Base-by-base conservation (phyloP, 2,888 invertebrate genomes). In the Leptinotarsa juncta region DNA sequence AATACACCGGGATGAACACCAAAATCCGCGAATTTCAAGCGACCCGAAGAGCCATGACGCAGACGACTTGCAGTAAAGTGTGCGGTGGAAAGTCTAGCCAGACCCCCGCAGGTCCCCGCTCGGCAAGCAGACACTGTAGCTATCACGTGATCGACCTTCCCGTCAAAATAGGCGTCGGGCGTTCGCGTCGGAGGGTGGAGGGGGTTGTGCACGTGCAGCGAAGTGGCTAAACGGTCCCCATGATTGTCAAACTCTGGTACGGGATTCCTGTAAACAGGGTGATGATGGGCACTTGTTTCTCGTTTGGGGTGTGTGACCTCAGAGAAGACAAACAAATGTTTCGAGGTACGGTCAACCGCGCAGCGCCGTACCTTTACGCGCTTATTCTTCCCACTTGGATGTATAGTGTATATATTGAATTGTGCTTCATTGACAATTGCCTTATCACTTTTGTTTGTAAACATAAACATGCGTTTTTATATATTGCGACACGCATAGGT, bases 71-170 rank as follows among this genome's bases (percentile, higher is more conserved):
- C 65, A 67, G 66, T 71, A 65, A 71, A 74, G 70, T 67, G 74
- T 75, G 73, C 72, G 68, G 76, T 78, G 79, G 90, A 90, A 90
- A 91, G 91, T 91, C 91, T 91, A 91, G 91, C 91, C 91, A 83
- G 81, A 76, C 80, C 82, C 81, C 84, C 80, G 78, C 78, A 48
- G 68, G 80, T 74, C 78, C 75, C 80, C 78, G 80, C 80, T 73
- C 70, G 73, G 73, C 78, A 42, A 74, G 82, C 83, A 82, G 83
- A 83, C 86, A 82, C 83, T 82, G 84, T 81, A 78, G 80, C 88
- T 88, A 91, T 93, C 93, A 93, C 92, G 92, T 93, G 93, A 93
- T 91, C 93, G 93, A 93, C 93, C 93, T 93, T 93, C 93, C 93
- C 93, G 93, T 93, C 93, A 93, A 93, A 93, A 93, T 93, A 93